Conservation (phyloP, 2,113 vertebrate genomes). For the Arizona elegans region DNA sequence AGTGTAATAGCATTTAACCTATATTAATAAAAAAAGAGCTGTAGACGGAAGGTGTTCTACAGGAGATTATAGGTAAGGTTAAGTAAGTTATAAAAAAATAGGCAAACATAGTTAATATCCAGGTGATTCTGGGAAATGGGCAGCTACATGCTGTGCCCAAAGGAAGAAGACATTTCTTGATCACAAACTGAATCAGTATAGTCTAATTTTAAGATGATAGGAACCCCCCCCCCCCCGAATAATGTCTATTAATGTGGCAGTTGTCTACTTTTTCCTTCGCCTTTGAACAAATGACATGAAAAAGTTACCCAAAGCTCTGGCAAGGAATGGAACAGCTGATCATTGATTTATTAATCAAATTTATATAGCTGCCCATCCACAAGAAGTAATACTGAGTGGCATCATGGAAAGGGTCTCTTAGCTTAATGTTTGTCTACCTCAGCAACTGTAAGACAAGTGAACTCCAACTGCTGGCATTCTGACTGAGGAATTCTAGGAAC, state of each 20-base stretch:
- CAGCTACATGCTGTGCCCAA: neutral
- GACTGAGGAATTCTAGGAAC: neutral
- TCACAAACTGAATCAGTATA: neutral
- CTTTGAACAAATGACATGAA: neutral
- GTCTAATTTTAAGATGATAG: constrained; percentile 43
- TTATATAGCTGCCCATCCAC: neutral
- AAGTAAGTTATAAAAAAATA: constrained; percentile 9
- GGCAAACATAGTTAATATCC: constrained; percentile 27
- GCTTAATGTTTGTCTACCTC: neutral
- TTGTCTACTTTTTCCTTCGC: neutral
- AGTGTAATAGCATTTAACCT: neutral
- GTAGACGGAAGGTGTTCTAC: neutral
- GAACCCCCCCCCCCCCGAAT: constrained; percentile 12
- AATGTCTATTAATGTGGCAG: neutral
- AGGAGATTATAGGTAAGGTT: neutral
- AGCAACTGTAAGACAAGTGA: neutral
- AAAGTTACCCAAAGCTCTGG: neutral
- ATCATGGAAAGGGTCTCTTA: neutral
- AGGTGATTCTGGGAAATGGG: neutral
- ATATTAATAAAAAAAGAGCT: neutral
- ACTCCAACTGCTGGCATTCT: neutral
- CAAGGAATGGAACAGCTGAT: constrained; percentile 3
- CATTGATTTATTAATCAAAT: neutral
- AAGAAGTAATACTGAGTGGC: neutral
- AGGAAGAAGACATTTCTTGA: neutral